Base-by-base conservation (phyloP, 1,140 invertebrate genomes). In the Mamestra configurata region DNA sequence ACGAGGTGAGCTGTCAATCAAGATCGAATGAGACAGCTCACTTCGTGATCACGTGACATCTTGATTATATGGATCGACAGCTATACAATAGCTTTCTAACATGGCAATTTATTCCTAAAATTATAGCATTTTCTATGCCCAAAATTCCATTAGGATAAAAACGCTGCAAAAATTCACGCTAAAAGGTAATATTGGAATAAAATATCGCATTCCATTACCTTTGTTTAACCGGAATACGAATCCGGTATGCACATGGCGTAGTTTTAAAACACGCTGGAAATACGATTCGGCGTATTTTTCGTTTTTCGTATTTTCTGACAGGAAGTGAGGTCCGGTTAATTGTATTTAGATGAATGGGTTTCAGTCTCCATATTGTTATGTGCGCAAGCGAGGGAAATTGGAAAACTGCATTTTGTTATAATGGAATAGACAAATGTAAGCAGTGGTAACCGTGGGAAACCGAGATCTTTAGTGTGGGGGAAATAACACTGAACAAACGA, bases 271-370 rank as follows among this genome's bases (percentile, higher is more conserved):
- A 66, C 61, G n/a, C 18, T 66, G 35, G 35, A 40, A 20, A 40
- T 66, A n/a, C 35, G 8, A 3, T 10, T 20, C 59, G 18, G 53
- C 35, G 31, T 35, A 43, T 66, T 59, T 59, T 59, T 40, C 35
- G 31, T 40, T 40, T 66, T 66, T 8, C 61, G 35, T 66, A 40
- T 22, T 20, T 66, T 66, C 18, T 66, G 61, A 40, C 61, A 66
- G 61, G 18, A 11, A 66, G 18, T 40, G 61, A 40, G 53, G 18
- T 40, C 35, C 35, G 35, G 35, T 66, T 40, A 66, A 66, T 40
- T 66, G 35, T 40, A 66, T 66, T 66, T 66, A 40, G 35, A 43
- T 66, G 18, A 66, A 66, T 66, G 35, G 61, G 11, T 43, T 64
- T 66, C 18, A n/a, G 2, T 0, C 11, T 13, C 18, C 35, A 66